phyloP scores from a whole-genome alignment of 2,113 vertebrate species.

The Coturnix japonica region DNA sequence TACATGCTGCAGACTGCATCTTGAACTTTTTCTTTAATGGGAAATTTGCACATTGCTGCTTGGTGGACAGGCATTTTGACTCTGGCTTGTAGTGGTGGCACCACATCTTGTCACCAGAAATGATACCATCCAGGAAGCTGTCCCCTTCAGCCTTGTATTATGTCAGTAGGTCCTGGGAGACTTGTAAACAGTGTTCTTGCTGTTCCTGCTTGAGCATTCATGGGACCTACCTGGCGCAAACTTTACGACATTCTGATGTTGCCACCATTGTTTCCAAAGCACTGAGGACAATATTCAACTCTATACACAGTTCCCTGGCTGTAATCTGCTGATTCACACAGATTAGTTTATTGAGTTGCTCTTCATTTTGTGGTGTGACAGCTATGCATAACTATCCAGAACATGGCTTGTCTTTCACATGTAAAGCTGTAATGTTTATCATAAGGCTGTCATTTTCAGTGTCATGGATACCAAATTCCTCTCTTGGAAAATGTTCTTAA shows the following conservation, averaged over 20 bases:
- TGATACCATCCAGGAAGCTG: not conserved
- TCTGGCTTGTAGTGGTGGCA: not conserved
- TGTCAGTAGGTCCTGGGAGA: not conserved
- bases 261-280: not conserved
- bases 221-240: not conserved
- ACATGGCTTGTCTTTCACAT: not conserved
- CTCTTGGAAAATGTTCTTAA: not conserved
- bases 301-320: not conserved
- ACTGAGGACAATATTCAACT: not conserved
- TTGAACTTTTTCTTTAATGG: not conserved
- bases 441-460: not conserved
- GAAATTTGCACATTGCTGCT: not conserved
- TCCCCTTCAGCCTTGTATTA: not conserved
- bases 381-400: not conserved
- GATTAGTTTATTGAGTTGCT: not conserved
- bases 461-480: not conserved
- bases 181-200: not conserved
- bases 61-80: not conserved
- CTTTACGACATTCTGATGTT: not conserved
- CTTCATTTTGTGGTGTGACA: not conserved
- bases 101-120: not conserved
- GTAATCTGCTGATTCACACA: not conserved
- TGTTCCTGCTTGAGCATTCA: not conserved
- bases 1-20: not conserved
- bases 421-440: not conserved